phyloP scores from a whole-genome alignment of 2,797 vertebrate species.

The Sebastes goodei region DNA sequence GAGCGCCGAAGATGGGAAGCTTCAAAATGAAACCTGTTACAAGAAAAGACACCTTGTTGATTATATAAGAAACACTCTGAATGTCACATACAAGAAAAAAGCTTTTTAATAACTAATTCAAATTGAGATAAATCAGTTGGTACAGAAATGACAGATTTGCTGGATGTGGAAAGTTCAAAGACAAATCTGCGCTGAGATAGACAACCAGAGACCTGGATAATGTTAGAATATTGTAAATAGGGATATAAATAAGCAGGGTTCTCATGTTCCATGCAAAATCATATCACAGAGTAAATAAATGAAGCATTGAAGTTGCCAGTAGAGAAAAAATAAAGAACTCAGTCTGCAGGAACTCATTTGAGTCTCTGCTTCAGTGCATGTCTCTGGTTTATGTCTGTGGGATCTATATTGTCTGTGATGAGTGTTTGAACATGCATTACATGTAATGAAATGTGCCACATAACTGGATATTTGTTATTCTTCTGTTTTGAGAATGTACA shows the following conservation, averaged over 20 bases:
- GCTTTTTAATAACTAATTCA: no score
- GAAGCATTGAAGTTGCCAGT: no score
- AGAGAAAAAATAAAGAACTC: neutral
- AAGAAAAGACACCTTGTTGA: neutral
- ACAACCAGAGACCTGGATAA: fast-evolving
- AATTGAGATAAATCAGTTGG: neutral
- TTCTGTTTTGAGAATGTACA: no score
- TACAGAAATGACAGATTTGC: neutral
- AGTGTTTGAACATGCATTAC: neutral
- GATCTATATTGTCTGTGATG: neutral
- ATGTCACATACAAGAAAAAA: no score
- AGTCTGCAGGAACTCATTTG: no score
- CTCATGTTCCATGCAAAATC: no score
- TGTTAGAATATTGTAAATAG: no score
- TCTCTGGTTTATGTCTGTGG: neutral
- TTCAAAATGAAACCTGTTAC: slow-evolving; percentile 85
- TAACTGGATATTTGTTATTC: neutral
- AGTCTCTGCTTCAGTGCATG: neutral
- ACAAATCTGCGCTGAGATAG: neutral
- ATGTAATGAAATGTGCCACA: neutral
- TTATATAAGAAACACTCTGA: no score
- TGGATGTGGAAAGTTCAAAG: neutral
- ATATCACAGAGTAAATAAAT: no score
- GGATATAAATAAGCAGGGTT: no score
- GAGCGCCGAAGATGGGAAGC: slow-evolving; percentile 77